Base-by-base conservation (phyloP, 1,140 invertebrate species). In the Bombus turneri region DNA sequence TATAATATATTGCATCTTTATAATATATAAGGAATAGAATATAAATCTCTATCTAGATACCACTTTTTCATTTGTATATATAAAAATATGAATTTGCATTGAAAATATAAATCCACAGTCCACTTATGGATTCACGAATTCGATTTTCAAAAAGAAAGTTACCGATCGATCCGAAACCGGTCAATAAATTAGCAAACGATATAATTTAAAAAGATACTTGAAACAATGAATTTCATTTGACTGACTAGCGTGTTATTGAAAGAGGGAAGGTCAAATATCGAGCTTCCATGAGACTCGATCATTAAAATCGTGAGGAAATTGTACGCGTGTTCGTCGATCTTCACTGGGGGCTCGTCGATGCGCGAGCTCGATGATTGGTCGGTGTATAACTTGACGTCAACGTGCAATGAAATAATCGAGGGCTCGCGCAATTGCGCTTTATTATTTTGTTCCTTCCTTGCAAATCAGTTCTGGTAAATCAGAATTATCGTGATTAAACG, bases 391-490 rank as follows among this genome's bases (percentile, higher is more conserved):
- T 41, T 87, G 81, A 91, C 90, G 90, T 91, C 84, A 91, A 31
- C 1, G 13, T 31, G 31, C 87, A 86, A 91, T 91, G 78, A 83
- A 88, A 88, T 87, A 85, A 91, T 91, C 47, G 85, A 18, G 79
- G 89, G 72, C n/a, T 82, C 8, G 74, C 68, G 74, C 85, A 88
- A 91, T 91, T 88, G 75, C 85, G 74, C 57, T 86, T 87, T 69
- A 91, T 90, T 82, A 83, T 88, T 88, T 75, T 75, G 69, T 86
- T 82, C 64, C 85, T 83, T 82, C 81, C 37, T 37, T 66, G 62
- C 22, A 22, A 87, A 86, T 90, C 74, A 72, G 47, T 0, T 39
- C 53, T 34, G 39, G 41, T 64, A 64, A 68, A 68, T 86, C 84
- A 53, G 69, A 68, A 39, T 86, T 57, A 53, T 83, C 66, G 84